Base-by-base conservation (phyloP, 2,888 invertebrate species). In the Tachystola acroxantha region DNA sequence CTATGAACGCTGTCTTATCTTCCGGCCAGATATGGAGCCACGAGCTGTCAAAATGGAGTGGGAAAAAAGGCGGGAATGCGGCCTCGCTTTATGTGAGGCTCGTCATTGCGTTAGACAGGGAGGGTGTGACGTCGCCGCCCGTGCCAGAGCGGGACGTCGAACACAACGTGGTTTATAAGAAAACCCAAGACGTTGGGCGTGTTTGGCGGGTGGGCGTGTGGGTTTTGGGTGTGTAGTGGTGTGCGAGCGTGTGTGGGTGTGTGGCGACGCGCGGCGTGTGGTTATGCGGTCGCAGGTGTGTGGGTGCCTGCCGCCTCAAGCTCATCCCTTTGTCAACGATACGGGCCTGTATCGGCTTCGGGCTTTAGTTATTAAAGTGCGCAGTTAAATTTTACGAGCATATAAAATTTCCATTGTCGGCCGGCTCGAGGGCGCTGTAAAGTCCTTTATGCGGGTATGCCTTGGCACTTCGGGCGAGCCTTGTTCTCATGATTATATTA, bases 1-100 rank as follows among this genome's bases (percentile, higher is more conserved):
- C 53, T 81, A 81, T 85, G 84, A 76, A 77, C 85, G 50, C 79
- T 54, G 77, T 80, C 82, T 85, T 85, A 85, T 61, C 64, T 72
- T 73, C 73, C 68, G 77, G 77, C 85, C 82, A 85, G 86, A 86
- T 85, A 86, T 84, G 84, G 86, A 81, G 86, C 86, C 85, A 69
- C 86, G 86, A 85, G 78, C 85, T 85, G 86, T 86, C 85, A 85
- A 85, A 85, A 84, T 85, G 86, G 86, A 86, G 85, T 84, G 85
- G 86, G 86, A 87, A 88, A 87, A 88, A 87, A 87, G 88, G 87
- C 87, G 87, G 87, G 87, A 88, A 87, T 87, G 87, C 75, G 87
- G 86, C 85, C 60, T 75, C 82, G 75, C 79, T 86, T 87, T 86
- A 87, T 86, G 84, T 80, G 87, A 78, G 72, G 77, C 86, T 86